Conservation (phyloP, 2,888 invertebrate genomes). For the Achlya flavicornis region DNA sequence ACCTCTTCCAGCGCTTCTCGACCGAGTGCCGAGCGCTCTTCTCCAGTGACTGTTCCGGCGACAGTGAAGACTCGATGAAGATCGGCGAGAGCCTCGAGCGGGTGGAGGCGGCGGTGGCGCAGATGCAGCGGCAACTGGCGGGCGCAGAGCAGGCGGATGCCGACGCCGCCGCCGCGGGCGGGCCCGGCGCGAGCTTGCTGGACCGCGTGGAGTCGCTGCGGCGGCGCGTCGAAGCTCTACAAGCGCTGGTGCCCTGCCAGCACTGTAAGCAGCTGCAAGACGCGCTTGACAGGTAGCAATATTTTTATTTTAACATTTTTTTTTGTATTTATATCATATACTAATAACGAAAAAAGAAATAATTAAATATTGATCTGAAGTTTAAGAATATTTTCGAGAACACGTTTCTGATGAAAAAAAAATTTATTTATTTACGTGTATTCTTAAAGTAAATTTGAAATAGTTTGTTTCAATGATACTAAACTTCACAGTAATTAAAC, state of each 20-base stretch:
- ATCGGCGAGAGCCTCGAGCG: slow-evolving; percentile 81
- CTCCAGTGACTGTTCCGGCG: slow-evolving; percentile 82
- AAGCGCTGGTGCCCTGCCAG: slow-evolving; percentile 77
- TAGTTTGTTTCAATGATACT: too few species aligned
- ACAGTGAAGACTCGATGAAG: slow-evolving; percentile 83
- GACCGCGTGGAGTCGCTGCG: slow-evolving; percentile 74
- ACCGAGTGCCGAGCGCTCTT: slow-evolving; percentile 85
- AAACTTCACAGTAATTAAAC: too few species aligned
- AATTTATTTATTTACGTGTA: too few species aligned
- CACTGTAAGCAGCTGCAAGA: slow-evolving; percentile 81
- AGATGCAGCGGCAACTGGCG: slow-evolving; percentile 65
- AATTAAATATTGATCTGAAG: too few species aligned
- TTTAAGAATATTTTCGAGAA: too few species aligned
- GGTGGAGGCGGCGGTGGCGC: slow-evolving; percentile 75
- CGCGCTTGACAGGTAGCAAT: slow-evolving; percentile 76
- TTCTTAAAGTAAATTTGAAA: too few species aligned
- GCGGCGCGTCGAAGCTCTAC: slow-evolving; percentile 77
- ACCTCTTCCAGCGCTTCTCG: slow-evolving; percentile 86
- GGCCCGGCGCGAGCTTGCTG: slow-evolving; percentile 44
- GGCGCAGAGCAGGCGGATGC: slow-evolving; percentile 31
- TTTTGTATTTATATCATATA: too few species aligned
- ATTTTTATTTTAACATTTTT: not conserved
- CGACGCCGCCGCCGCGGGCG: slow-evolving; percentile 72
- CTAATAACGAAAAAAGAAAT: too few species aligned
- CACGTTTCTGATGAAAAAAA: too few species aligned